These are phyloP conservation scores for Patella depressa DNA, from an alignment of 2,888 invertebrate species.

Conservation along the genomic window DNA sequence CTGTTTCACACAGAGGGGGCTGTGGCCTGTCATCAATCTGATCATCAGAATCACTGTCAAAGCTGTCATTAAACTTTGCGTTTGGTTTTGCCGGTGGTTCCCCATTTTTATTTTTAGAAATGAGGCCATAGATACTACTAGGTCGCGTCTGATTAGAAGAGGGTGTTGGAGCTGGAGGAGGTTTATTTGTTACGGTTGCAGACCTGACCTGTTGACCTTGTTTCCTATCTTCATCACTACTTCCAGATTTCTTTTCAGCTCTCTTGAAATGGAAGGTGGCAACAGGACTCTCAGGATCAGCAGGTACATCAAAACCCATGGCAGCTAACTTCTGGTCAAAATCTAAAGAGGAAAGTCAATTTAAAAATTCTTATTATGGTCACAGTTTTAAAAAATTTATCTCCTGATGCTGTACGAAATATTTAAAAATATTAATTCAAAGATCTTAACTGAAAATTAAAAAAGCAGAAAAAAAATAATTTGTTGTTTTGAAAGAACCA, in stretches of 20 bases:
- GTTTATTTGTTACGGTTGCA: slow-evolving; percentile 20
- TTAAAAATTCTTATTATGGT: too few species aligned
- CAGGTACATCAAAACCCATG: slow-evolving; percentile 63
- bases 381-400: too few species aligned
- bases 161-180: slow-evolving; percentile 18
- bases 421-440: too few species aligned
- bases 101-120: slow-evolving; percentile 46
- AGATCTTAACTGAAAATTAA: too few species aligned
- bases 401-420: too few species aligned
- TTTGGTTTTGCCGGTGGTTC: neutral
- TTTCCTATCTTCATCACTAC: slow-evolving; percentile 19
- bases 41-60: slow-evolving; percentile 48
- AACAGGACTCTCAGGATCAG: slow-evolving; percentile 16
- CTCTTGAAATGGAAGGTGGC: slow-evolving; percentile 34
- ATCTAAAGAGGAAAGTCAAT: slow-evolving; percentile 45
- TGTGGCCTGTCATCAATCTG: slow-evolving; percentile 21
- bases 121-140: slow-evolving; percentile 55
- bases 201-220: slow-evolving; percentile 16
- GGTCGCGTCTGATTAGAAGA: slow-evolving; percentile 16
- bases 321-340: slow-evolving; percentile 65
- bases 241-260: slow-evolving; percentile 16
- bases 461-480: too few species aligned
- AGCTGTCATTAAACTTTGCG: slow-evolving; percentile 50
- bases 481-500: too few species aligned
- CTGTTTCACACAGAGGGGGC: neutral